A percentile compares a stretch with the other conserved stretches of the same genome.
Evolutionary conservation across 2,888 invertebrate species (phyloP).

Genomic region (Anodontia alba): DNA sequence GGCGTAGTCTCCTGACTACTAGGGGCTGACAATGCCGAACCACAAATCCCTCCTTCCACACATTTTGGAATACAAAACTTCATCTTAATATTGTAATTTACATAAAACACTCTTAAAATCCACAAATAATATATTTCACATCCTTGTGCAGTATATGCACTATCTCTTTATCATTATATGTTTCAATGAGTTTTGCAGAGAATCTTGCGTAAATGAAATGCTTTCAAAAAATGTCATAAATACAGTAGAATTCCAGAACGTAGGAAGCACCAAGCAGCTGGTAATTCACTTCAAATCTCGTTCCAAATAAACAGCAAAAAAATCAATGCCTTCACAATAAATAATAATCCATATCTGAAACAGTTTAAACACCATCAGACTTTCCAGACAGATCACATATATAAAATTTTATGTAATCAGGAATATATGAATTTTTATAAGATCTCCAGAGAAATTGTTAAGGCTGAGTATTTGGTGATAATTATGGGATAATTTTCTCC

Average conservation of each 20-base stretch:
- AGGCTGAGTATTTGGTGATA: too few relatives aligned
- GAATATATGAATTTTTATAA: too few relatives aligned
- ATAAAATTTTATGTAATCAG: too few relatives aligned
- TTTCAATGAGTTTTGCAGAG: slow-evolving; percentile 6
- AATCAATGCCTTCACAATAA: not conserved
- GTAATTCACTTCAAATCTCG: not conserved
- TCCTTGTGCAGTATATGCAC: not conserved
- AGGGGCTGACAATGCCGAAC: slow-evolving; percentile 25
- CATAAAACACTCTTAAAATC: not conserved
- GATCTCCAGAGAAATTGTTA: too few relatives aligned
- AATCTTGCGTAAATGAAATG: not conserved
- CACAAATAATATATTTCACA: not conserved
- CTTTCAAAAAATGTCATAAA: slow-evolving; percentile 4
- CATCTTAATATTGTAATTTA: slow-evolving; percentile 44
- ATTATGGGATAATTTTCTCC: too few relatives aligned
- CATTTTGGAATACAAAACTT: slow-evolving; percentile 72
- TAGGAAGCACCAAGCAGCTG: not conserved
- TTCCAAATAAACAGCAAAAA: not conserved
- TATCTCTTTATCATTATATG: not conserved
- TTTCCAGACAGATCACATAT: too few relatives aligned
- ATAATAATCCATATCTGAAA: not conserved
- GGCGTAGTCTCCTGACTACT: slow-evolving; percentile 52
- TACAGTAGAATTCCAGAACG: not conserved
- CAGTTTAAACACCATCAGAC: too few relatives aligned
- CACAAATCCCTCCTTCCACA: slow-evolving; percentile 63